Conservation (phyloP, 2,113 vertebrate species). For the Paramormyrops kingsleyae region DNA sequence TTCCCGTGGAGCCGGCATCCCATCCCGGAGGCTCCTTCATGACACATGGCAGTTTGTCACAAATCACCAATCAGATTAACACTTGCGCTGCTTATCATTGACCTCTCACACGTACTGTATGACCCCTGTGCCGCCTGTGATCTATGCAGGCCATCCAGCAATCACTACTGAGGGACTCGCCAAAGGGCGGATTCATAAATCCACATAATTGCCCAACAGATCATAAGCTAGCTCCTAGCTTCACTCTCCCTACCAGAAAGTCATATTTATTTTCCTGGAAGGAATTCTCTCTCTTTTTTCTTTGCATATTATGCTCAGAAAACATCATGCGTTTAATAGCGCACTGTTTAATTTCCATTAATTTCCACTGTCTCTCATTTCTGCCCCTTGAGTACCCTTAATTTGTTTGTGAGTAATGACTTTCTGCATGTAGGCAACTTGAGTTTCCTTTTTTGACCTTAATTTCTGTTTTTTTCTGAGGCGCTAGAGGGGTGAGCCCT, state of each 20-base stretch:
- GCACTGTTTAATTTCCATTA: constrained; percentile 2
- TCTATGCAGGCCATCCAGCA: not conserved
- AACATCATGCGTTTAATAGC: constrained; percentile 12
- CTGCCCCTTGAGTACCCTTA: not conserved
- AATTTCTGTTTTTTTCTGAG: not conserved
- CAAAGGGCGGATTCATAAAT: constrained; percentile 6
- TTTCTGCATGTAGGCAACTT: not conserved
- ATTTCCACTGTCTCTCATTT: not conserved
- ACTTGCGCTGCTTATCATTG: constrained; percentile 8
- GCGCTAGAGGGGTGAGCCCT: not conserved
- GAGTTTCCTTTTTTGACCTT: not conserved
- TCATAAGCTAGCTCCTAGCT: not conserved
- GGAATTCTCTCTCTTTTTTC: not conserved
- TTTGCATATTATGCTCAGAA: not conserved
- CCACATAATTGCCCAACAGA: not conserved
- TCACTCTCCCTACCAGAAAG: not conserved
- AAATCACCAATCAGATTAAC: constrained; percentile 11
- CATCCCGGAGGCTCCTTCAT: constrained; percentile 2
- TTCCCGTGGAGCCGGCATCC: not conserved
- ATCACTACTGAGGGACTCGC: constrained; percentile 6
- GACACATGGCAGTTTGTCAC: not conserved
- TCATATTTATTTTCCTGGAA: not conserved
- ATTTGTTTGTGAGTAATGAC: constrained; percentile 2
- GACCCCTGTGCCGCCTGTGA: not conserved
- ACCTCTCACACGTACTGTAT: not conserved